Evolutionary conservation across 2,797 vertebrate species (phyloP).

Genomic region (Melanotaenia maccullochi): DNA sequence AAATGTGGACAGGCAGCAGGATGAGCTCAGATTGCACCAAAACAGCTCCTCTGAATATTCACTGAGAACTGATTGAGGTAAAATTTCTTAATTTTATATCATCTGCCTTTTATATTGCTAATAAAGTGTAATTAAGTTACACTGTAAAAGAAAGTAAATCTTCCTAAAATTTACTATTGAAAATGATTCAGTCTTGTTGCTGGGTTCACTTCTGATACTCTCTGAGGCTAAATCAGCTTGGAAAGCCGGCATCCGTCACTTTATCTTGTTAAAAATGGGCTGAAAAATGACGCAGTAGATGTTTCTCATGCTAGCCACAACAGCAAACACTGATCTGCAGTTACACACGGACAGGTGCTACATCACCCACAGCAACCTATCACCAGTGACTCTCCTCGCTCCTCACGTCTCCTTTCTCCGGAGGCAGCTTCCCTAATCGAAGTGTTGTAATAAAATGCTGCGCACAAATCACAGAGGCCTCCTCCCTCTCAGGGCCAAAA

Average conservation of each 20-base stretch:
- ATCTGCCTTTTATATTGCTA: not conserved
- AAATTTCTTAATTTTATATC: slow-evolving; percentile 8
- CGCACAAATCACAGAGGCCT: slow-evolving; percentile 26
- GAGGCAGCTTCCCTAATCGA: slow-evolving; percentile 28
- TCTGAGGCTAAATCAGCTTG: not conserved
- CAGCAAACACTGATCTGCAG: slow-evolving; percentile 5
- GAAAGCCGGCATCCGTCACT: slow-evolving; percentile 7
- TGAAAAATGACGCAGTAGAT: slow-evolving; percentile 17
- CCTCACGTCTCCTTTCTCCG: slow-evolving; percentile 3
- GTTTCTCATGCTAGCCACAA: not conserved
- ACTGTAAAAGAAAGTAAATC: too few species aligned
- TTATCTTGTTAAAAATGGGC: slow-evolving; percentile 12
- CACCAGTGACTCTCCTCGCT: slow-evolving; percentile 1
- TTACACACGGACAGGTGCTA: slow-evolving; percentile 32
- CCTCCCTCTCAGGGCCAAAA: slow-evolving; percentile 30
- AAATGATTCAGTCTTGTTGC: slow-evolving; percentile 20
- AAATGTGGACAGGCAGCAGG: slow-evolving; percentile 15
- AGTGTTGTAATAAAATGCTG: slow-evolving; percentile 32
- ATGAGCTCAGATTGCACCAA: slow-evolving; percentile 36
- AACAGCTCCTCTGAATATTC: not conserved
- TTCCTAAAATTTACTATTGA: not conserved
- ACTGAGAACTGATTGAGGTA: not conserved
- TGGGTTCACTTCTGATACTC: not conserved
- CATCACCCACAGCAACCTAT: slow-evolving; percentile 39
- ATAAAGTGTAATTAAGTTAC: slow-evolving; percentile 2